Conservation (phyloP, 2,888 invertebrate genomes). For the Noctua comes region DNA sequence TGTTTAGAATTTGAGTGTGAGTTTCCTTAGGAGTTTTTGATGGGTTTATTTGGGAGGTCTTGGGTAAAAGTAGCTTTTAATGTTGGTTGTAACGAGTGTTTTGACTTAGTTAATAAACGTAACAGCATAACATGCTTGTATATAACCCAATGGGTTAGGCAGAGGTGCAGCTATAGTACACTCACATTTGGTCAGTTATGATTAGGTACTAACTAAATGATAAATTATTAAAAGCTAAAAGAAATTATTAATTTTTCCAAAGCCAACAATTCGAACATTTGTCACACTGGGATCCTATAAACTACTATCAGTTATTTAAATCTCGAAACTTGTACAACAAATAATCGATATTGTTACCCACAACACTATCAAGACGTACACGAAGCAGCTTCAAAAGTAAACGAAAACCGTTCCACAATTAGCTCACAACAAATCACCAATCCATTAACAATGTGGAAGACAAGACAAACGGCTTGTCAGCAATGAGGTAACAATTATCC, state of each 20-base stretch:
- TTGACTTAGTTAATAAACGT: background rate
- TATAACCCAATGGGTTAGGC: background rate
- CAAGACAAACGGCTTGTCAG: constrained; percentile 81
- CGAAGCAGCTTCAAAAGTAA: constrained; percentile 49
- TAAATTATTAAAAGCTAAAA: too few species aligned
- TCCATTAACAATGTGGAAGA: constrained; percentile 81
- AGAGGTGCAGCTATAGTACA: background rate
- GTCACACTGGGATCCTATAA: background rate
- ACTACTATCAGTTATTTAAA: background rate
- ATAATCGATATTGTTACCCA: constrained; percentile 13
- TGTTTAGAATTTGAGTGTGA: constrained; percentile 2
- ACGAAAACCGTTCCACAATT: constrained; percentile 70
- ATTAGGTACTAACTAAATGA: background rate
- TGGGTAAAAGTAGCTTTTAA: background rate
- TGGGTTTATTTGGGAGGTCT: constrained; percentile 5
- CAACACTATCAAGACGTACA: constrained; percentile 20
- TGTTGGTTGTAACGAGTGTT: too few species aligned
- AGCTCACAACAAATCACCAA: constrained; percentile 81
- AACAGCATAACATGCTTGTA: background rate
- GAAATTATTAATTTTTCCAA: background rate
- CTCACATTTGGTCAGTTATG: background rate
- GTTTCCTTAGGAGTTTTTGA: background rate
- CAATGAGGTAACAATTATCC: constrained; percentile 84
- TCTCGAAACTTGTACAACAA: background rate
- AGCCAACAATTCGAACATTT: background rate